phyloP scores from a whole-genome alignment of 2,888 invertebrate genomes.

The Morpho helenor region DNA sequence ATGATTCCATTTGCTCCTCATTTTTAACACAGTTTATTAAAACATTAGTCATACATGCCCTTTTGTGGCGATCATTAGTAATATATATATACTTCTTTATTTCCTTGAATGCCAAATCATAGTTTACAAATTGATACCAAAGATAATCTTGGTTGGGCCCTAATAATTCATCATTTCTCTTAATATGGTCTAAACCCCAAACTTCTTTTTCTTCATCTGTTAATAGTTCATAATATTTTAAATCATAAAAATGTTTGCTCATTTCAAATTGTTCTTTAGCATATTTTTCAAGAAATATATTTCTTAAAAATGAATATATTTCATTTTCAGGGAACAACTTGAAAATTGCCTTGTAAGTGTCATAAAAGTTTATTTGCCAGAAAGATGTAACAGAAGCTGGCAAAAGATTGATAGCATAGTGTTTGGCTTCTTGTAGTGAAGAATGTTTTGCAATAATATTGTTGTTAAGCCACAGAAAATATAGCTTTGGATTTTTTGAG shows the following conservation, averaged over 20 bases:
- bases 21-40: conserved; percentile 41
- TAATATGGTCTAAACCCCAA: conserved; percentile 49
- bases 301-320: conserved; percentile 39
- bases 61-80: conserved; percentile 33
- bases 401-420: conserved; percentile 35
- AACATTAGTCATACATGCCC: conserved; percentile 38
- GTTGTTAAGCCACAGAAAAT: conserved; percentile 37
- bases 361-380: conserved; percentile 40
- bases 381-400: conserved; percentile 34
- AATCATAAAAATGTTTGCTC: conserved; percentile 35
- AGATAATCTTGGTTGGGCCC: conserved; percentile 39
- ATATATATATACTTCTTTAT: conserved; percentile 40
- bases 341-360: conserved; percentile 36
- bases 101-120: conserved; percentile 39
- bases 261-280: conserved; percentile 42
- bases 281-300: conserved; percentile 41
- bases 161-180: conserved; percentile 37
- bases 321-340: conserved; percentile 39
- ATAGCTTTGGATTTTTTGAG: conserved; percentile 37
- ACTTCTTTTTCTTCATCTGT: conserved; percentile 39
- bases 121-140: conserved; percentile 51
- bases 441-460: conserved; percentile 35
- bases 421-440: conserved; percentile 41
- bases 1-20: conserved; percentile 37
- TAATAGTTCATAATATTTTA: conserved; percentile 38